Percentiles rank a stretch among this genome's conserved stretches.
Conservation (phyloP, 2,888 invertebrate species). For the Agrilus biguttatus region DNA sequence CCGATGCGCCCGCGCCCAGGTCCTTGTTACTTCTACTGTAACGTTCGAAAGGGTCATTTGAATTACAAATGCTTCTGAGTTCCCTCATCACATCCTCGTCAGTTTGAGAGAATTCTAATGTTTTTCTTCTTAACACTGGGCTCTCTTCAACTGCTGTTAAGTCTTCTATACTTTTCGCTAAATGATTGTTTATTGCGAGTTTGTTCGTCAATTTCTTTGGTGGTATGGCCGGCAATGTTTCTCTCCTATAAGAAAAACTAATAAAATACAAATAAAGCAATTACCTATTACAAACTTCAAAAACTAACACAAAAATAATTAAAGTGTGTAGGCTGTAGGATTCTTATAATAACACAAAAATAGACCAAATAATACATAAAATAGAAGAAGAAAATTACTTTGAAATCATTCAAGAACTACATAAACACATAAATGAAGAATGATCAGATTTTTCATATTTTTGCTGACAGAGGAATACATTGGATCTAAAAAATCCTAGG, state of each 20-base stretch:
- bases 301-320: too few species aligned
- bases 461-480: too few species aligned
- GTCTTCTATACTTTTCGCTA: conserved; percentile 30
- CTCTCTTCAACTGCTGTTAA: conserved; percentile 30
- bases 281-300: too few species aligned
- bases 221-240: conserved; percentile 43
- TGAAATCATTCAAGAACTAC: too few species aligned
- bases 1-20: conserved; percentile 85
- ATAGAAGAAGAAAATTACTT: too few species aligned
- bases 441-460: too few species aligned
- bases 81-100: conserved; percentile 62
- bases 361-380: too few species aligned
- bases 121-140: conserved; percentile 37
- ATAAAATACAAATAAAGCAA: too few species aligned
- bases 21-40: conserved; percentile 68
- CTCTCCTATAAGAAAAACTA: conserved; percentile 21
- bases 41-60: conserved; percentile 64
- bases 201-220: conserved; percentile 26
- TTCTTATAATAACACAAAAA: too few species aligned
- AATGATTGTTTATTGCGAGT: conserved; percentile 19
- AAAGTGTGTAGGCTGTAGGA: too few species aligned
- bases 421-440: too few species aligned
- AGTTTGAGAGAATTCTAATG: conserved; percentile 35
- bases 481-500: too few species aligned
- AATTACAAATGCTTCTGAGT: conserved; percentile 63